phyloP scores from a whole-genome alignment of 2,888 invertebrate genomes.

The Polydesmus complanatus region DNA sequence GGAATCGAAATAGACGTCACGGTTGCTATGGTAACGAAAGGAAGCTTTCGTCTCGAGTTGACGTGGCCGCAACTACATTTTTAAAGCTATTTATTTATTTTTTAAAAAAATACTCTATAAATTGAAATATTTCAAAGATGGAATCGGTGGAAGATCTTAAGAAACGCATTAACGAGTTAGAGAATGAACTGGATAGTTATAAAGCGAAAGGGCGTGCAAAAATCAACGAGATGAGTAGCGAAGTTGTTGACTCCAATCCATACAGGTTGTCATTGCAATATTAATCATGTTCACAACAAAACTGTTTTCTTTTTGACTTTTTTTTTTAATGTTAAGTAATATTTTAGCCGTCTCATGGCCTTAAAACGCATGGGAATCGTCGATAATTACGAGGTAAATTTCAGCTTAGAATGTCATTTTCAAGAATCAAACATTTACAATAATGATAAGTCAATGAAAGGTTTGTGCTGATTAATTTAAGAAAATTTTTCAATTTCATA shows the following conservation, averaged over 20 bases:
- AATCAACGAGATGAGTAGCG: slow-evolving; percentile 80
- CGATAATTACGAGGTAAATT: slow-evolving; percentile 68
- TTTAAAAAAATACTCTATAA: too few relatives aligned
- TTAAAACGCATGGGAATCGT: slow-evolving; percentile 98
- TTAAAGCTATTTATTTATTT: too few relatives aligned
- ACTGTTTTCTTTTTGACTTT: slow-evolving; percentile 29
- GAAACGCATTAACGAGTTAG: slow-evolving; percentile 40
- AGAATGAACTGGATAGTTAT: slow-evolving; percentile 34
- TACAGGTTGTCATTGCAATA: too few relatives aligned
- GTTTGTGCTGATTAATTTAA: neutral
- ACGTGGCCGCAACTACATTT: too few relatives aligned
- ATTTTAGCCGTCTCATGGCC: slow-evolving; percentile 87
- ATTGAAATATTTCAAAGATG: neutral
- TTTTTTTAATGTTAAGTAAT: slow-evolving; percentile 17
- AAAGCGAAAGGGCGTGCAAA: slow-evolving; percentile 41
- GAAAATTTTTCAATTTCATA: slow-evolving; percentile 21
- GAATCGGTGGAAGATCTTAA: slow-evolving; percentile 47
- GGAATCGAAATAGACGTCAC: too few relatives aligned
- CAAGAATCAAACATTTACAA: neutral
- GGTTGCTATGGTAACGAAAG: too few relatives aligned
- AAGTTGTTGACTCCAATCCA: slow-evolving; percentile 96
- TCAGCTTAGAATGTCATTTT: neutral
- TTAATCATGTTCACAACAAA: neutral
- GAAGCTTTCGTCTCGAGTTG: too few relatives aligned
- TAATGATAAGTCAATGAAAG: neutral